Base-by-base conservation (phyloP, 2,797 vertebrate species). In the Argya squamiceps region DNA sequence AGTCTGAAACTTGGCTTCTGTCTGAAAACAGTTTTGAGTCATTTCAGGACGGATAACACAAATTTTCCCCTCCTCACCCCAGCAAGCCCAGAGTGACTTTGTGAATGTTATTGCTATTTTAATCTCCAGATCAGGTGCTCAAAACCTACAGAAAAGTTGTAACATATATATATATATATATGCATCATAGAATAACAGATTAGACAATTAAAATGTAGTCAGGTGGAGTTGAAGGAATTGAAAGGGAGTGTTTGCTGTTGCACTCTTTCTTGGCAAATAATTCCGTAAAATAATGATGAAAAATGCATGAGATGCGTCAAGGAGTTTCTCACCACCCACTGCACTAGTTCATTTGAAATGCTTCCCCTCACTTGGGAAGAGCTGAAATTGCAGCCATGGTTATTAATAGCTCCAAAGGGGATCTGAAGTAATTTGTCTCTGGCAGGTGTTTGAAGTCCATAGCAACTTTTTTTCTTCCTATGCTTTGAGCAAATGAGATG, bases 81-180 rank as follows among this genome's bases (percentile, higher is more conserved):
- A 93, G 64, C 6, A 93, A 94, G n/a, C 36, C 92, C 67, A 94
- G 63, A 55, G 29, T 94, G 82, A 94, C 74, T 93, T 97, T 96
- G 41, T 43, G 80, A 69, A 81, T 87, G 43, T 60, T 79, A 53
- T 47, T 92, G 69, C 44, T 95, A 6, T 83, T 96, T 93, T 93
- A 89, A 75, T 92, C 52, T 93, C 27, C 39, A 76, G 21, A 92
- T 95, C 56, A 86, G 69, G 58, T 74, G 53, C 7, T 92, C 65
- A 67, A 93, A 90, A 76, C 9, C 14, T 95, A 75, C 39, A 86
- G 37, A 81, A 69, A 84, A 84, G 37, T 20, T 84, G 15, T 70
- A 44, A 19, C 26, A 46, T 15, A n/a, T 8, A 21, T 12, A 36
- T 39, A 43, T 29, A 24, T 27, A 9, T 71, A 12, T 80, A 78